phyloP scores from a whole-genome alignment of 2,888 invertebrate genomes.

The Pseudolycoriella hygida region DNA sequence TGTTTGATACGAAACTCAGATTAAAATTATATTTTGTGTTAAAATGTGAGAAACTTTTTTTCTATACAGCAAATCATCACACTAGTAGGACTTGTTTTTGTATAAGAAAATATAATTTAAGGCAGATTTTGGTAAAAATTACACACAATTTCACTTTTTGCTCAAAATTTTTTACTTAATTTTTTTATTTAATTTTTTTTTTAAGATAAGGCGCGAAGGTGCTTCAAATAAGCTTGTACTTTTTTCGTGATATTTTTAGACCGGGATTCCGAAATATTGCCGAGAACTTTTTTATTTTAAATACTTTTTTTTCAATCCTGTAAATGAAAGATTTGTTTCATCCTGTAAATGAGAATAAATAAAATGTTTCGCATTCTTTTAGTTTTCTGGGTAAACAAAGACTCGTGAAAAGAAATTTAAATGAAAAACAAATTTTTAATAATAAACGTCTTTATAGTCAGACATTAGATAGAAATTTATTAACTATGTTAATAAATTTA shows the following conservation, averaged over 20 bases:
- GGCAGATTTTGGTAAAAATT: slow-evolving; percentile 45
- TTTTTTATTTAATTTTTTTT: slow-evolving; percentile 29
- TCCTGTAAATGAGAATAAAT: slow-evolving; percentile 13
- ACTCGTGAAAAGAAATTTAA: too few species aligned
- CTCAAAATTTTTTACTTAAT: slow-evolving; percentile 22
- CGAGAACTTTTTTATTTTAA: slow-evolving; percentile 18
- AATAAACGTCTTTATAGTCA: too few species aligned
- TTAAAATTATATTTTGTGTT: slow-evolving; percentile 5
- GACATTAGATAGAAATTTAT: background rate
- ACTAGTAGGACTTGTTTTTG: slow-evolving; percentile 18
- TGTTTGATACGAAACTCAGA: too few species aligned
- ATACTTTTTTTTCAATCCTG: slow-evolving; percentile 16
- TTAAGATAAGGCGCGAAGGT: slow-evolving; percentile 57
- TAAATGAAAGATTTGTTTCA: slow-evolving; percentile 21
- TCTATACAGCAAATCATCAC: slow-evolving; percentile 9
- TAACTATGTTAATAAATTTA: too few species aligned
- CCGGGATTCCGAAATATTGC: slow-evolving; percentile 37
- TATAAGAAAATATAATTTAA: slow-evolving; percentile 45
- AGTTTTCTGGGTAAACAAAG: too few species aligned
- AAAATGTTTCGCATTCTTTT: slow-evolving; percentile 7
- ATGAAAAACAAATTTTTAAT: too few species aligned
- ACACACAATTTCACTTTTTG: slow-evolving; percentile 30
- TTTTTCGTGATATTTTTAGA: slow-evolving; percentile 43
- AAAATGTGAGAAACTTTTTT: slow-evolving; percentile 1
- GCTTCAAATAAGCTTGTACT: slow-evolving; percentile 56